These are phyloP conservation scores for Protonemura montana DNA, from an alignment of 2,888 invertebrate species.

Conservation along the genomic window DNA sequence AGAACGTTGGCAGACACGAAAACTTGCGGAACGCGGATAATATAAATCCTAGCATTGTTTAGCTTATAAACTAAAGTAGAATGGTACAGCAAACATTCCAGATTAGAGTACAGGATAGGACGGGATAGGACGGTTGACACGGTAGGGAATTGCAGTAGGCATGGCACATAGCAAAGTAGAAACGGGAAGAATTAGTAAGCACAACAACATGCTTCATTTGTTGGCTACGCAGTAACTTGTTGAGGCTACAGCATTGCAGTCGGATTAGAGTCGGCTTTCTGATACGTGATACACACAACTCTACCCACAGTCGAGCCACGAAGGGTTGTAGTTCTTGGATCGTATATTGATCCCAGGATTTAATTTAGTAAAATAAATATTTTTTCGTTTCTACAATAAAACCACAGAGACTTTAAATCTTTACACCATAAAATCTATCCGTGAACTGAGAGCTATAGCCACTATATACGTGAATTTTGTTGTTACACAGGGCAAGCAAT, in stretches of 20 bases:
- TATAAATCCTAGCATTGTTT: background rate
- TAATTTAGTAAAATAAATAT: background rate
- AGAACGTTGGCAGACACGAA: background rate
- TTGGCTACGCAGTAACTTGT: slow-evolving; percentile 5
- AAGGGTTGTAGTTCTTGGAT: background rate
- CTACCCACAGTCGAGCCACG: background rate
- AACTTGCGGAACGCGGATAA: background rate
- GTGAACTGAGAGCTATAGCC: background rate
- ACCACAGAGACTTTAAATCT: background rate
- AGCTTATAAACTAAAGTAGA: slow-evolving; percentile 1
- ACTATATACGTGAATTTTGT: background rate
- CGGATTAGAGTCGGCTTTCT: slow-evolving; percentile 14
- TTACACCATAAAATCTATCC: background rate
- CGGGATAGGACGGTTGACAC: slow-evolving; percentile 2
- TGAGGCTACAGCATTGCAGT: slow-evolving; percentile 32
- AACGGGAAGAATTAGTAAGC: background rate
- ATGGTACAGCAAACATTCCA: slow-evolving; percentile 1
- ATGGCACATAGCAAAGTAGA: background rate
- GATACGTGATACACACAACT: slow-evolving; percentile 7
- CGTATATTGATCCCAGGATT: background rate
- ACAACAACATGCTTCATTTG: background rate
- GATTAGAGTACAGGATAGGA: background rate
- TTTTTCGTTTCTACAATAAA: background rate
- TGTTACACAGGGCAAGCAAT: background rate
- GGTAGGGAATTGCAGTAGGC: background rate